Conservation (phyloP, 35 echinoderm and acorn worm species). For the Apostichopus japonicus region DNA sequence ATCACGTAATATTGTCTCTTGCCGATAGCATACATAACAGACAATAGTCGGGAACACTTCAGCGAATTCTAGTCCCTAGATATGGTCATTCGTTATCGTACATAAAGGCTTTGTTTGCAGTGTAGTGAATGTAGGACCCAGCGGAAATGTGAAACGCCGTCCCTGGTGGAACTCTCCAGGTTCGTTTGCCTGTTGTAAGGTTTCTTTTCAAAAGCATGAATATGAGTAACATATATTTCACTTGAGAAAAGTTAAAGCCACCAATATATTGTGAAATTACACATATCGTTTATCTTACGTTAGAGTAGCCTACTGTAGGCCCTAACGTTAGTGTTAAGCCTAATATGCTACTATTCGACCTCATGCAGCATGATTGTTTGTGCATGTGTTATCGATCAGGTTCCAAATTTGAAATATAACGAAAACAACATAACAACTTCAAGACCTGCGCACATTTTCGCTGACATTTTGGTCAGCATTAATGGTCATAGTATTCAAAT, state of each 20-base stretch:
- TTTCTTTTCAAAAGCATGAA: not conserved
- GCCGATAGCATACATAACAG: too few relatives aligned
- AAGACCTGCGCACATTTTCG: not conserved
- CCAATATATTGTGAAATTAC: not conserved
- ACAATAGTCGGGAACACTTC: too few relatives aligned
- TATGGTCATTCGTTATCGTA: not conserved
- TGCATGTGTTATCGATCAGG: not conserved
- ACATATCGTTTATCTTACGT: not conserved
- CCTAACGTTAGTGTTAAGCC: not conserved
- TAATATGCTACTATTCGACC: not conserved
- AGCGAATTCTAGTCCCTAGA: not conserved
- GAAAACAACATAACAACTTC: not conserved
- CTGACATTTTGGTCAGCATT: too few relatives aligned
- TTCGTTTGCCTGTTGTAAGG: not conserved
- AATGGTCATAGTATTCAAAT: too few relatives aligned
- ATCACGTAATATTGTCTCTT: too few relatives aligned
- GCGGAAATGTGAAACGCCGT: not conserved
- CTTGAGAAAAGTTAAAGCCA: too few relatives aligned
- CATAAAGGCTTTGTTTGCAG: not conserved
- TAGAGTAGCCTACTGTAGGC: too few relatives aligned
- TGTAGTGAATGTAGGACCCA: not conserved
- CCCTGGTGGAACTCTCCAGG: not conserved
- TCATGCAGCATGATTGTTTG: not conserved
- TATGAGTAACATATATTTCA: too few relatives aligned
- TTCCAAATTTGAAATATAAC: not conserved